A percentile compares a stretch with the other conserved stretches of the same genome.
phyloP scores from a whole-genome alignment of 1,140 invertebrate species.

The Onthophagus taurus region DNA sequence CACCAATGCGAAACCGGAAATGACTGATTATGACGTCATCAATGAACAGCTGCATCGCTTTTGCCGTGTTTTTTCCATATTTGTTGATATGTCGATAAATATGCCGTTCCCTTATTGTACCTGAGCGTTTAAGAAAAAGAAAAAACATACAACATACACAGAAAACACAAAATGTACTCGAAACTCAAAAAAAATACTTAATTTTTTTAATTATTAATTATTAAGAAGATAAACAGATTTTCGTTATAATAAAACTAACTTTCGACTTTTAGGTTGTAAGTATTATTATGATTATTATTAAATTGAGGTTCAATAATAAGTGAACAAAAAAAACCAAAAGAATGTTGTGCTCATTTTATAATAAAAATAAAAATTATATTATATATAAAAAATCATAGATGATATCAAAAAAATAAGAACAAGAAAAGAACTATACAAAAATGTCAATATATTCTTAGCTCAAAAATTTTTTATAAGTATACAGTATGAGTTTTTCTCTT shows the following conservation, averaged over 20 bases:
- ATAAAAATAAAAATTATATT: constrained; percentile 9
- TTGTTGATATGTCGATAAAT: constrained; percentile 6
- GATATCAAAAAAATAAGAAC: constrained; percentile 22
- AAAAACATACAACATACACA: too few species aligned
- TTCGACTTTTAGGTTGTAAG: constrained; percentile 12
- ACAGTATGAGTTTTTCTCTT: constrained; percentile 29
- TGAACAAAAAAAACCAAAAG: too few species aligned
- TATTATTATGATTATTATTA: too few species aligned
- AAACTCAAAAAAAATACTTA: constrained; percentile 5
- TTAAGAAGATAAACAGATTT: constrained; percentile 9
- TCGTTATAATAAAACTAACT: constrained; percentile 9
- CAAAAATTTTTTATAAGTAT: too few species aligned
- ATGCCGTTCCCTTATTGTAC: constrained; percentile 12
- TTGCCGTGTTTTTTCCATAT: constrained; percentile 1
- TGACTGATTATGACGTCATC: too few species aligned
- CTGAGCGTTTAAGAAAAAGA: constrained; percentile 12
- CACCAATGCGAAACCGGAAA: too few species aligned
- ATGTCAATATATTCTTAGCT: constrained; percentile 37
- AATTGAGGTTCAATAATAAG: too few species aligned
- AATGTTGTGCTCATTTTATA: constrained; percentile 37
- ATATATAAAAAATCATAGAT: constrained; percentile 4
- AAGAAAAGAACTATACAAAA: constrained; percentile 30
- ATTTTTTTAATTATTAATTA: constrained; percentile 10
- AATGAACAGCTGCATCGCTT: constrained; percentile 10
- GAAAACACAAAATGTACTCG: too few species aligned